Evolutionary conservation across 1,140 invertebrate species (phyloP), one percentile per base, ranked within the genome.

Genomic region (Bombus balteatus): DNA sequence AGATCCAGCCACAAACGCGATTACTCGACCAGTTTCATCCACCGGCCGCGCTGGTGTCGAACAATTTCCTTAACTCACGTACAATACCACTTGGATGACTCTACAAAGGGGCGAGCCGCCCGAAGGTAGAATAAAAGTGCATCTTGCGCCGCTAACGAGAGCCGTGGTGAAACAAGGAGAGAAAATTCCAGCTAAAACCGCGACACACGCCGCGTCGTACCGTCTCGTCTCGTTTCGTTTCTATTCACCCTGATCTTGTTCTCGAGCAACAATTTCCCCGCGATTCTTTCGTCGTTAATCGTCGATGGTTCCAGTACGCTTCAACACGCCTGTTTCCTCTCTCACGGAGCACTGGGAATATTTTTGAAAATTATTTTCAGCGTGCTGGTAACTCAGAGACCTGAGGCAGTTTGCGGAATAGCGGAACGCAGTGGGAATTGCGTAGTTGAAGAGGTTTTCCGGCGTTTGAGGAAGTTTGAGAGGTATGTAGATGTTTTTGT

Each of bases 111-210:
- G 22, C 28, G 53, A 15, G 15, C 65, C 68, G 28, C 83, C 68
- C 47, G 83, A 72, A 72, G 83, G 53, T 39, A 59, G 68, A 72
- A 84, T 62, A 80, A 80, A 84, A 84, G 68, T 65, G 76, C 68
- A 84, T 84, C 83, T 84, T 84, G 76, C 83, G 18, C 34, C 76
- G 57, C 76, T 84, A 84, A 85, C 70, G 84, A 85, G 70, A 66
- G 41, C 47, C 8, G 5, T 43, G 12, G 15, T 10, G 28, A 43
- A 32, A 73, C 4, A 73, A 41, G 28, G n/a, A 32, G n/a, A 43
- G n/a, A 43, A 68, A 85, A 59, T 62, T 22, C 77, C 53, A 22
- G 68, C 1, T 41, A 47, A 75, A 84, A 84, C 47, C 37, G 32
- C 18, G 74, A 71, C 75, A 47, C 59, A 28, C 41, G 41, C 25